Conservation (phyloP, 2,888 invertebrate genomes). For the Silvanus unidentatus region DNA sequence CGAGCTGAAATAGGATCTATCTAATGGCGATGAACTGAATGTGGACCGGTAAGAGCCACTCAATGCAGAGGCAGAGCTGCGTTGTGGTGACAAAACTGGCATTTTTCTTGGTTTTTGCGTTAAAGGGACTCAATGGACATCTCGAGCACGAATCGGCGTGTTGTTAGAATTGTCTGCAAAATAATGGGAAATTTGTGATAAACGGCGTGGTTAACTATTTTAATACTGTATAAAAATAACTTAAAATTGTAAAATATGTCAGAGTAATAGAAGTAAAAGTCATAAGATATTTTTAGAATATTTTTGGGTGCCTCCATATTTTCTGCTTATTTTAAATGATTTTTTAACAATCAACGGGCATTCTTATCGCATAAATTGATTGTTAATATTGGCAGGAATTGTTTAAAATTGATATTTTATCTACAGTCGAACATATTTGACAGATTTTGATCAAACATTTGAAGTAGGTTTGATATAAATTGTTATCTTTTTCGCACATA, state of each 20-base stretch:
- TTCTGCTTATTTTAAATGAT: background rate
- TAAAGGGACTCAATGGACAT: too few species aligned
- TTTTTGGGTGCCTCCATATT: conserved; percentile 2
- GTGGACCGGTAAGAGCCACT: conserved; percentile 49
- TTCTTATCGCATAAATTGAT: background rate
- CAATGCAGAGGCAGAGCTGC: conserved; percentile 45
- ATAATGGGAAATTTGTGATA: too few species aligned
- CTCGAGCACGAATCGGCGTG: too few species aligned
- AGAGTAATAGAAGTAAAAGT: conserved; percentile 28
- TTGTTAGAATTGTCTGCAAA: conserved; percentile 16
- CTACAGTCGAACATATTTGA: too few species aligned
- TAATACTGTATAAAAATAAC: conserved; percentile 29
- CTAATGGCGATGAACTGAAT: conserved; percentile 48
- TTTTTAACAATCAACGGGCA: background rate
- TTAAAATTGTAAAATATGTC: conserved; percentile 34
- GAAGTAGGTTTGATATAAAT: too few species aligned
- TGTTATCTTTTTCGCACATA: too few species aligned
- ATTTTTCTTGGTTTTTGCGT: conserved; percentile 32
- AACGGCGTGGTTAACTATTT: conserved; percentile 14
- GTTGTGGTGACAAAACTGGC: conserved; percentile 57
- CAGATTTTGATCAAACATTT: too few species aligned
- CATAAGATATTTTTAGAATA: conserved; percentile 26
- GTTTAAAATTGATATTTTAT: too few species aligned
- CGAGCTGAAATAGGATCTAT: conserved; percentile 52
- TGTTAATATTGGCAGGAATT: background rate